Evolutionary conservation across 2,797 vertebrate species (phyloP), one percentile per base, ranked within the genome.

Genomic region (Eulemur albifrons): DNA sequence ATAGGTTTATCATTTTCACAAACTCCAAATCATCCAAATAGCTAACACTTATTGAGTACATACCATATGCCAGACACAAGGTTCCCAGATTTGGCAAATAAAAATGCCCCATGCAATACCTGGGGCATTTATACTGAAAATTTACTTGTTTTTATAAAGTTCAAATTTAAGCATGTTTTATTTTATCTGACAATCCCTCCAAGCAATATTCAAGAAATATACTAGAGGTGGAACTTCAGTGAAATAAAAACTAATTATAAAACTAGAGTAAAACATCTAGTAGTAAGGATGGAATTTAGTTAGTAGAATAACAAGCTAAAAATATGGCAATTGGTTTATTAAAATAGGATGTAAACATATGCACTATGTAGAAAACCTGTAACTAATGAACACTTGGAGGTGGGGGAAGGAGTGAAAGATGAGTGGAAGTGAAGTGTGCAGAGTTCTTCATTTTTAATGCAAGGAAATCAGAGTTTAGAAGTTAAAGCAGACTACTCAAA

Each of bases 191-290:
- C 17, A 90, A 69, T 65, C 11, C 11, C 95, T 96, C 54, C 91
- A 85, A 88, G 45, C 48, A 86, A 32, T 82, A 50, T 48, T 97
- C 88, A 93, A 93, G 67, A 94, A 81, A 85, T 69, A 30, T 69
- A 59, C 43, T 69, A 63, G 67, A 85, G 27, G 35, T 65, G 8
- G 38, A 90, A 69, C 43, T 87, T 32, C 27, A 90, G 85, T 7
- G 48, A 94, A 88, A 48, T 17, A n/a, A 93, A 94, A 85, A n/a
- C 79, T 50, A 95, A 92, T 90, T 84, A 89, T 77, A 65, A 95
- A 93, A 88, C n/a, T 73, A 76, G 45, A 59, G 14, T 45, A 94
- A 97, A 94, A 91, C 32, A 93, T 88, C 89, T 95, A 83, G 32
- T 21, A 76, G 17, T 70, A 65, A 82, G 75, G 50, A 79, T 6